Conservation (phyloP, 2,888 invertebrate genomes). For the Allacma fusca region DNA sequence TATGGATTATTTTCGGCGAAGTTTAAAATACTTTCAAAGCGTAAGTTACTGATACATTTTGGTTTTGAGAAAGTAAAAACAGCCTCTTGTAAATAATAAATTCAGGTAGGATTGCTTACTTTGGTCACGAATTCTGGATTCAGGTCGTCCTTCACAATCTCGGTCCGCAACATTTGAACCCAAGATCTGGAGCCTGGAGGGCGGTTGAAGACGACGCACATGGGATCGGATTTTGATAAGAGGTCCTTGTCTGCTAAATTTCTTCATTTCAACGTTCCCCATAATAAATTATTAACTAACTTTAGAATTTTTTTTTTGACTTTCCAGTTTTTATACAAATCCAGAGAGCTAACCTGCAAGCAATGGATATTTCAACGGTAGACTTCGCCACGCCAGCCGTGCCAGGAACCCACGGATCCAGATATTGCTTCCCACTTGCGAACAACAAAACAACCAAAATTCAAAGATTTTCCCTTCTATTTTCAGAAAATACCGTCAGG, state of each 20-base stretch:
- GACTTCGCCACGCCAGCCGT: conserved; percentile 63
- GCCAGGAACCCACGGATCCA: conserved; percentile 61
- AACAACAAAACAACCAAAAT: background rate
- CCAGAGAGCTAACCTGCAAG: conserved; percentile 63
- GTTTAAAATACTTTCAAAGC: too few species aligned
- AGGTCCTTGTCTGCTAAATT: conserved; percentile 67
- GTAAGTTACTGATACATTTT: too few species aligned
- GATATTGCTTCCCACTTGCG: background rate
- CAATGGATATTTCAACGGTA: conserved; percentile 64
- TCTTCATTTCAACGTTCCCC: conserved; percentile 61
- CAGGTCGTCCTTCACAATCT: conserved; percentile 65
- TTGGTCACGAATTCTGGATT: conserved; percentile 68
- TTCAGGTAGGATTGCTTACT: conserved; percentile 61
- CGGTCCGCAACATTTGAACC: conserved; percentile 65
- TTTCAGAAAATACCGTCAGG: too few species aligned
- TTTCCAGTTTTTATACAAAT: background rate
- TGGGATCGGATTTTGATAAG: conserved; percentile 69
- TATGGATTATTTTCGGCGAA: too few species aligned
- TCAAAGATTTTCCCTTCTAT: too few species aligned
- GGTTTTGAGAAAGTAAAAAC: too few species aligned
- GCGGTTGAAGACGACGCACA: conserved; percentile 65
- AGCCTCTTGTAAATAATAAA: background rate
- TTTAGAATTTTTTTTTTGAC: too few species aligned
- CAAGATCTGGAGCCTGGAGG: conserved; percentile 63
- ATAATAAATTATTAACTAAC: too few species aligned